Evolutionary conservation across 53 echinoderm and acorn worm species (phyloP), one percentile per base, ranked within the genome.

Genomic region (Stichopus horrens): DNA sequence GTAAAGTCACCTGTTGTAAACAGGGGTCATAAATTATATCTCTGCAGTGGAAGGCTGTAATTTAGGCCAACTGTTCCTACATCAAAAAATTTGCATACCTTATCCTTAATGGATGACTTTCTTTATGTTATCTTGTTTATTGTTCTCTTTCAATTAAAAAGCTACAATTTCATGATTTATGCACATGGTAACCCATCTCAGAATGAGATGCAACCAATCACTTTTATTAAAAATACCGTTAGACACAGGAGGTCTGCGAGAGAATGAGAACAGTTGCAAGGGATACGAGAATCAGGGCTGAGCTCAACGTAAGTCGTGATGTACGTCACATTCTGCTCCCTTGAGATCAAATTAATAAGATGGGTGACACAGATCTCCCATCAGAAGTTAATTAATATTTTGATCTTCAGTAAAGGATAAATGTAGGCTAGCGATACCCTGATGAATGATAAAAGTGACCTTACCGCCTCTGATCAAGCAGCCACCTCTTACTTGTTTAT

Each of bases 281-380:
- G 2, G 37, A 75, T 20, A 75, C 19, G 5, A 75, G 11, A 23
- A 37, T 52, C 23, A 52, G 75, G 8, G 23, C 8, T 21, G 21
- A 75, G 75, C 75, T 75, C 23, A 19, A 23, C 9, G 75, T 75
- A 75, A 37, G 37, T 37, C 37, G 23, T 10, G 52, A n/a, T 79
- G 19, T 79, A 78, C 78, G 54, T 79, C 63, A 63, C 79, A 79
- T 79, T 19, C 51, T 18, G 16, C 16, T 79, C 79, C 79, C 79
- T 79, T 79, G 79, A 79, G 79, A 79, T 8, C 5, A 53, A 79
- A 79, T 79, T 55, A 79, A 53, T 53, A 53, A 79, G 54, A 53
- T 53, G 54, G 55, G n/a, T 52, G 56, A 79, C n/a, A 79, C 18
- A 79, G 18, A 79, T 53, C 18, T 9, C 51, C 53, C 53, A 55